A percentile compares a stretch with the other conserved stretches of the same genome.
Evolutionary conservation across 1,140 invertebrate genomes (phyloP).

Genomic region (Zaprionus ornatus): DNA sequence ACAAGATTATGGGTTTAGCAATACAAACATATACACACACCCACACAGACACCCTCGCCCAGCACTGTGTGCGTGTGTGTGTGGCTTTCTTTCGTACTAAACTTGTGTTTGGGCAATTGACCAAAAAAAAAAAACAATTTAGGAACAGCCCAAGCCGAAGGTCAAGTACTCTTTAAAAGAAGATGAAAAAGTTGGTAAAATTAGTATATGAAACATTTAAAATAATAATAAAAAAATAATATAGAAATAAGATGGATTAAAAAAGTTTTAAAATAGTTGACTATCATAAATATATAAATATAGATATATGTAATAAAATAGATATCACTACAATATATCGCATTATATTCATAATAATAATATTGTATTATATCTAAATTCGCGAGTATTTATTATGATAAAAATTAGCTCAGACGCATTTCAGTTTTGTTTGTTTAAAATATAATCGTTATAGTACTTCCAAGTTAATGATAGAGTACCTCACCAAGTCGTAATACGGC

Average conservation of each 20-base stretch:
- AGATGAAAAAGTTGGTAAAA: neutral
- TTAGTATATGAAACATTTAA: neutral
- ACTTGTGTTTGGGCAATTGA: conserved; percentile 44
- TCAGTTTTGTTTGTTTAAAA: too few relatives aligned
- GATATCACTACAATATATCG: too few relatives aligned
- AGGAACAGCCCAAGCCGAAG: neutral
- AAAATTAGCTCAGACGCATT: too few relatives aligned
- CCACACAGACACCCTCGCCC: neutral
- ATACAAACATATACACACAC: conserved; percentile 49
- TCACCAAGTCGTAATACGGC: neutral
- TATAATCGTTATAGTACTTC: too few relatives aligned
- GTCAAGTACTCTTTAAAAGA: neutral
- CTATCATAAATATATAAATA: too few relatives aligned
- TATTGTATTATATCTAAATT: too few relatives aligned
- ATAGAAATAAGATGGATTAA: neutral
- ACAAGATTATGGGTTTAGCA: conserved; percentile 70
- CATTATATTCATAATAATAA: too few relatives aligned
- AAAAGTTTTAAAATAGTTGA: neutral
- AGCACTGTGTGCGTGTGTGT: conserved; percentile 3
- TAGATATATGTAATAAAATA: too few relatives aligned
- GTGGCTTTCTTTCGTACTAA: conserved; percentile 6
- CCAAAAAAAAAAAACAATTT: conserved; percentile 14
- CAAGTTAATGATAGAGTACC: neutral
- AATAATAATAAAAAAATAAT: neutral
- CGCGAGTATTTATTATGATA: too few relatives aligned